These are phyloP conservation scores for Urechis unicinctus DNA, from an alignment of 2,888 invertebrate genomes.

Conservation along the genomic window DNA sequence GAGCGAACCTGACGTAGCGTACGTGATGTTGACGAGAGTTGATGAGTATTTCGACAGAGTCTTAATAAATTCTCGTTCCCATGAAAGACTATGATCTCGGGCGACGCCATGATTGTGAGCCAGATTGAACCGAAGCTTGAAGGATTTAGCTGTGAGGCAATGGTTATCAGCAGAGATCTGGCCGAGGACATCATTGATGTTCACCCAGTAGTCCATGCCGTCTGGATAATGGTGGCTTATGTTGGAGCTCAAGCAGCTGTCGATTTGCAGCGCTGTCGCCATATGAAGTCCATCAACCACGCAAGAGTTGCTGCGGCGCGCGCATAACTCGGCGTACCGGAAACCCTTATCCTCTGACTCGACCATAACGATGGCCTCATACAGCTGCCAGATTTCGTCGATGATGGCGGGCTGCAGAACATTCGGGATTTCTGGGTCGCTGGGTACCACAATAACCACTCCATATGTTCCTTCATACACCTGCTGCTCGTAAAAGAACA, in stretches of 20 bases:
- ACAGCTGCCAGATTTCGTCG: background rate
- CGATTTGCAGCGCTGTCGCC: background rate
- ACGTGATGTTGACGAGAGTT: constrained; percentile 7
- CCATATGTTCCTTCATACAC: constrained; percentile 8
- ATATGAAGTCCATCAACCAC: constrained; percentile 16
- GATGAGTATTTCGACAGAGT: background rate
- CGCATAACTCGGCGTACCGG: constrained; percentile 18
- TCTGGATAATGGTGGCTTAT: background rate
- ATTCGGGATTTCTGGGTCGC: background rate
- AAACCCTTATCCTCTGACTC: constrained; percentile 4
- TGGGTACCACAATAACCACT: constrained; percentile 5
- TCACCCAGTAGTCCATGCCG: background rate
- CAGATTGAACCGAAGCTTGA: constrained; percentile 11
- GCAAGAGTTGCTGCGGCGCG: constrained; percentile 16
- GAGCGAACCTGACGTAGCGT: constrained; percentile 22
- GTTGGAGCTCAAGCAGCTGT: background rate
- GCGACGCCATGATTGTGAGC: constrained; percentile 1
- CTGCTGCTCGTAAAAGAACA: constrained; percentile 10
- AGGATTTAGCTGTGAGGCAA: constrained; percentile 4
- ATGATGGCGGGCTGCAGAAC: background rate
- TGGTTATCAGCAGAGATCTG: background rate
- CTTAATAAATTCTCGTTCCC: constrained; percentile 11
- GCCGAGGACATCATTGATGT: background rate
- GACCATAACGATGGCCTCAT: background rate
- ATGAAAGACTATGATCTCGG: constrained; percentile 2